Evolutionary conservation across 2,113 vertebrate species (phyloP).

Genomic region (Pipa parva): DNA sequence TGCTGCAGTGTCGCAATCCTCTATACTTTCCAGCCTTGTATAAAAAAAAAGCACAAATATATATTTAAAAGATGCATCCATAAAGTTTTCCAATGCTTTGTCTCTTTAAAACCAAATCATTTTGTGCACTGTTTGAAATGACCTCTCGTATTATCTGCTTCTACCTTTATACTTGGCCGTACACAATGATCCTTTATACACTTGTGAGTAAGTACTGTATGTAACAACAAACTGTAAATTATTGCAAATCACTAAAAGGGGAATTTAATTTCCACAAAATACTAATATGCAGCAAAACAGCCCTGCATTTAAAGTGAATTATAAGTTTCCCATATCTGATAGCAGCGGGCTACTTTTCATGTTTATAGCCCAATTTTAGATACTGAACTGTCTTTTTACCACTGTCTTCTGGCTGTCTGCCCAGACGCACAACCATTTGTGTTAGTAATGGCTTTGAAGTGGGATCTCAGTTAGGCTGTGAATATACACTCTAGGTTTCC

Average conservation of each 20-base stretch:
- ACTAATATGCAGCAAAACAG: constrained; percentile 1
- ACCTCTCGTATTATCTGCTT: no score
- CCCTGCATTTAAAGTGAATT: constrained; percentile 5
- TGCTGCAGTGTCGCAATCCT: no score
- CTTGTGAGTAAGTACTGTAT: no score
- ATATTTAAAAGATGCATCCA: no score
- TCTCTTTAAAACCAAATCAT: no score
- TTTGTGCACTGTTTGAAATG: no score
- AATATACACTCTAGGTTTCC: constrained; percentile 11
- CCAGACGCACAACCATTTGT: constrained; percentile 14
- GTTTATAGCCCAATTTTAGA: constrained; percentile 38
- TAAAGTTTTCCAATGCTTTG: no score
- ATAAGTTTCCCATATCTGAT: constrained; percentile 17
- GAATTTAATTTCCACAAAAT: constrained; percentile 4
- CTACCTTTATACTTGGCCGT: no score
- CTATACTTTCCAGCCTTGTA: no score
- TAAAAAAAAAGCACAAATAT: no score
- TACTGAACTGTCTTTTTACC: constrained; percentile 11
- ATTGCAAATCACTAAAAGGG: neutral
- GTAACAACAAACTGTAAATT: neutral
- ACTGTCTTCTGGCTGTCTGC: constrained; percentile 16
- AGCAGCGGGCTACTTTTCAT: constrained; percentile 12
- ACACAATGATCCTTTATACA: no score
- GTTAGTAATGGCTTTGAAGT: neutral
- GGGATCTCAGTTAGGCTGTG: constrained; percentile 19